A percentile compares a stretch with the other conserved stretches of the same genome.
These are phyloP conservation scores for Vulpes lagopus DNA, from an alignment of 2,113 vertebrate genomes.

Conservation along the genomic window DNA sequence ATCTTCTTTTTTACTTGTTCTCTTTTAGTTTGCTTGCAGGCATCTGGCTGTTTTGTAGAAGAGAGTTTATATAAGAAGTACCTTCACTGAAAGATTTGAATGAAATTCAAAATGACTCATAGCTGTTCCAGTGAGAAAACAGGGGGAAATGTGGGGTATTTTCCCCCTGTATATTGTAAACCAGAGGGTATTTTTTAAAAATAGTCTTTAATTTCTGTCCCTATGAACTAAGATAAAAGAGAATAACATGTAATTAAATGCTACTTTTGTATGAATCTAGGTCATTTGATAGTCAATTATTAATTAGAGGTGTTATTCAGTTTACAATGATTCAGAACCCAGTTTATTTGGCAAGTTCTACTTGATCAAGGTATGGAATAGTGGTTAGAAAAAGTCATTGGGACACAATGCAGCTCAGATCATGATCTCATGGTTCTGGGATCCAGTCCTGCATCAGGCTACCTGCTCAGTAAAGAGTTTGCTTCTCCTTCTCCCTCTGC, in stretches of 20 bases:
- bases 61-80: conserved; percentile 42
- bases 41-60: neutral
- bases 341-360: neutral
- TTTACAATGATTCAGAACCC: neutral
- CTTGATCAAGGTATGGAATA: neutral
- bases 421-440: neutral
- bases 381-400: neutral
- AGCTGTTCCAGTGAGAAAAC: neutral
- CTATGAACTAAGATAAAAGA: neutral
- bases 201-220: neutral
- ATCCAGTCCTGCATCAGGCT: neutral
- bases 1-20: neutral
- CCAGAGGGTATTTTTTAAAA: neutral
- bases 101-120: neutral
- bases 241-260: neutral
- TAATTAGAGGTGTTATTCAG: neutral
- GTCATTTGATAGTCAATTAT: conserved; percentile 49
- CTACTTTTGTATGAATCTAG: conserved; percentile 50
- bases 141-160: neutral
- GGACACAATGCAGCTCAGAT: neutral
- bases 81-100: conserved; percentile 22
- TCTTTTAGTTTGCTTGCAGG: neutral
- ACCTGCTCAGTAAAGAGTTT: neutral
- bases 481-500: neutral
- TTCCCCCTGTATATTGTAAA: neutral